Evolutionary conservation across 1,140 invertebrate genomes (phyloP).

Genomic region (Caligus rogercresseyi): DNA sequence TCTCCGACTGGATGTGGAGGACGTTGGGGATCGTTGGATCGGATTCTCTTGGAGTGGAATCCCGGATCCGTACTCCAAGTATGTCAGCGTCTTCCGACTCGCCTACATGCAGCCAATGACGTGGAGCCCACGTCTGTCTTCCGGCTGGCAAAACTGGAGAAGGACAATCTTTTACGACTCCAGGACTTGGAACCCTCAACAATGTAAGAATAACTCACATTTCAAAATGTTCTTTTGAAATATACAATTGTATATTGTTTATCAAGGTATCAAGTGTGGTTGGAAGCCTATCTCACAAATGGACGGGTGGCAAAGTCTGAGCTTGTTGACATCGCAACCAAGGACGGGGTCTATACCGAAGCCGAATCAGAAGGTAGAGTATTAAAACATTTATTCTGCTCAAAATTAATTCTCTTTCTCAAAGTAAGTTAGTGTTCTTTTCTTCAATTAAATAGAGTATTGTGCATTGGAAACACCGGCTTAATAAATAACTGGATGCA

Average conservation of each 20-base stretch:
- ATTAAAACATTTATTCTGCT: background rate
- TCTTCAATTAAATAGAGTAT: too few species aligned
- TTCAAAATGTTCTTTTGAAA: slow-evolving; percentile 3
- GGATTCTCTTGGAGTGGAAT: slow-evolving; percentile 61
- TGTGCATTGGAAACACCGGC: too few species aligned
- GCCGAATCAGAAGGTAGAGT: slow-evolving; percentile 23
- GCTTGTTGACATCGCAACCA: slow-evolving; percentile 66
- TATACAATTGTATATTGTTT: slow-evolving; percentile 19
- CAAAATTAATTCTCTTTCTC: too few species aligned
- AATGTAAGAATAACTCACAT: slow-evolving; percentile 29
- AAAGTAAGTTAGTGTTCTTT: too few species aligned
- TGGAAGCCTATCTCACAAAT: slow-evolving; percentile 69
- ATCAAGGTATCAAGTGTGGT: slow-evolving; percentile 55
- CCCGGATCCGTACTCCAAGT: slow-evolving; percentile 67
- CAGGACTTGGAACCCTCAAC: slow-evolving; percentile 56
- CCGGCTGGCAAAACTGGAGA: slow-evolving; percentile 59
- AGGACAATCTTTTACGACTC: slow-evolving; percentile 46
- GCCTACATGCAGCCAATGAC: slow-evolving; percentile 55
- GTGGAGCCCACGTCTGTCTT: slow-evolving; percentile 49
- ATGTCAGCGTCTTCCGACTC: slow-evolving; percentile 69
- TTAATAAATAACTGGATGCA: too few species aligned
- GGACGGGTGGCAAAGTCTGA: slow-evolving; percentile 64
- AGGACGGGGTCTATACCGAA: slow-evolving; percentile 42
- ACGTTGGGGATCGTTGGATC: slow-evolving; percentile 50
- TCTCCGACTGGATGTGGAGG: slow-evolving; percentile 49